Percentiles rank a stretch among this genome's conserved stretches.
Conservation (phyloP, 2,797 vertebrate genomes). For the Sebastes nivosus region DNA sequence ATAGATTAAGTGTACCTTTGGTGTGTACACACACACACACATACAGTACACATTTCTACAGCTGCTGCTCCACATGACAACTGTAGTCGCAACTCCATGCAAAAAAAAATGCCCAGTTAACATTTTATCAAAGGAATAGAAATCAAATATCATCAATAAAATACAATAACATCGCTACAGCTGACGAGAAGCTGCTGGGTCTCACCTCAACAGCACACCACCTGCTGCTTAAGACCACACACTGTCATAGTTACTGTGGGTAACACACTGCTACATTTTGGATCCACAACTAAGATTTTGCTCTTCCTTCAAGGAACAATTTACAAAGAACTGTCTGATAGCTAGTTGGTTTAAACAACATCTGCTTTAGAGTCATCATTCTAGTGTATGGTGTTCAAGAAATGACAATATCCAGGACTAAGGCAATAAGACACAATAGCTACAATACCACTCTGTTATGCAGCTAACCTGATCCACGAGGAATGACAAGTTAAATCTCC, state of each 20-base stretch:
- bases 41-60: background rate
- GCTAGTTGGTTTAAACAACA: background rate
- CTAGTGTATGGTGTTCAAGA: background rate
- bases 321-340: background rate
- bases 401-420: slow-evolving; percentile 3
- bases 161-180: slow-evolving; percentile 46
- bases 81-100: background rate
- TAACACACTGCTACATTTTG: slow-evolving; percentile 63
- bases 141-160: slow-evolving; percentile 5
- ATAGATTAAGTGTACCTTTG: background rate
- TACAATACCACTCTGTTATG: background rate
- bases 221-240: slow-evolving; percentile 4
- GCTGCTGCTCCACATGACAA: background rate
- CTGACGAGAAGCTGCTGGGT: slow-evolving; percentile 60
- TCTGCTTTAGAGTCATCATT: background rate
- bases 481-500: background rate
- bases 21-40: background rate
- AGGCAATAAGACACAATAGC: slow-evolving; percentile 12
- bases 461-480: background rate
- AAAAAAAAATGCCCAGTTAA: slow-evolving; percentile 27
- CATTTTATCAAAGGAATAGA: slow-evolving; percentile 10
- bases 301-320: background rate
- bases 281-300: background rate
- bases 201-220: slow-evolving; percentile 3
- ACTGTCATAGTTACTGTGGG: background rate